Base-by-base conservation (phyloP, 2,888 invertebrate genomes). In the Desoria tigrina region DNA sequence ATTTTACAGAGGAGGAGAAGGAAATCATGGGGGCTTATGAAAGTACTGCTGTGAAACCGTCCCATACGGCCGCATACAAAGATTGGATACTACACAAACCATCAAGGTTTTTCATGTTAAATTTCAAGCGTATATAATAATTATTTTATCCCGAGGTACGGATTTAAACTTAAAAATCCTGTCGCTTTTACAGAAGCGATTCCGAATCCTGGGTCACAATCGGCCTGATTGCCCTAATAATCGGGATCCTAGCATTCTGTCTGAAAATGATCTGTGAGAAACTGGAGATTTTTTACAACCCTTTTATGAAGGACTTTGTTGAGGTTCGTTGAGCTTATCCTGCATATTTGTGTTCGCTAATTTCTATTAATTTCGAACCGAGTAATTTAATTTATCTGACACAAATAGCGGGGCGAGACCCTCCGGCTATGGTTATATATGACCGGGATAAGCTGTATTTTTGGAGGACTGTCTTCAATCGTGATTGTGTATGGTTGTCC, bases 161-260 rank as follows among this genome's bases (percentile, higher is more conserved):
- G 39, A 39, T 39, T 39, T 39, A 39, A 53, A 23, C 26, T 16
- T 53, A 53, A 53, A 23, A 54, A 61, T 45, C 45, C 55, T 39
- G 61, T 21, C 18, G 49, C 18, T 61, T 27, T 21, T 54, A 0
- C 55, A 65, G 65, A 37, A 58, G 77, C 45, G 78, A 79, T 67
- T 71, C 78, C 65, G 79, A 79, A 60, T 73, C 78, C 16, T 80
- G 80, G 80, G 57, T 78, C 1, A 77, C 79, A 74, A 79, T 80
- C 78, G 79, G 78, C 1, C 42, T 79, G n/a, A 80, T 79, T 63
- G 79, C 79, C 0, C 76, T 80, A 49, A 68, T 74, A 32, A 78
- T 79, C 55, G 80, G 80, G 4, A 61, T 78, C 2, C 71, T 80
- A n/a, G 78, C 79, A 1, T 80, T 80, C 68, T 73, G 79, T 0